These are phyloP conservation scores for Epizoanthus fatuus DNA, from an alignment of 92 coral and sea anemone genomes.

Conservation along the genomic window DNA sequence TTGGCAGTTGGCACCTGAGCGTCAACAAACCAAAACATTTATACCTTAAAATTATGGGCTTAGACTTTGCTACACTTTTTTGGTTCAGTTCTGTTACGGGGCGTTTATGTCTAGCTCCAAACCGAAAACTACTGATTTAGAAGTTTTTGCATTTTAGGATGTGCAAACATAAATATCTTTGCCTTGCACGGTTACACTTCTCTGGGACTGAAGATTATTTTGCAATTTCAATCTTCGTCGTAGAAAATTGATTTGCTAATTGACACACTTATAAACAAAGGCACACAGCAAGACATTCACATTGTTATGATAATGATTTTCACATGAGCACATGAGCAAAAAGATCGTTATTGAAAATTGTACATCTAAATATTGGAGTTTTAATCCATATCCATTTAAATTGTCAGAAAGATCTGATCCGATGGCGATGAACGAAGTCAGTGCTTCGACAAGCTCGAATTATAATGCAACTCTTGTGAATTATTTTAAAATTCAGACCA, in stretches of 20 bases:
- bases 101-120: too few species aligned
- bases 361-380: constrained; percentile 25
- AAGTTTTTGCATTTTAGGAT: too few species aligned
- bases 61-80: too few species aligned
- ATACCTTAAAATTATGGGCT: too few species aligned
- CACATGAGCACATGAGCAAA: constrained; percentile 15
- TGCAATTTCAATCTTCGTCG: background rate
- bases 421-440: background rate
- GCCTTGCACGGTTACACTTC: background rate
- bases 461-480: too few species aligned
- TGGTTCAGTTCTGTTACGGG: too few species aligned
- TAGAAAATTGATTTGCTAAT: constrained; percentile 6
- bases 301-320: background rate
- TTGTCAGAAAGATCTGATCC: constrained; percentile 4
- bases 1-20: too few species aligned
- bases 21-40: too few species aligned
- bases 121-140: too few species aligned
- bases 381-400: background rate
- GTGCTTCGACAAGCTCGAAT: background rate
- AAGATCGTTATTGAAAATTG: constrained; percentile 26
- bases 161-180: background rate
- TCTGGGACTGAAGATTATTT: background rate
- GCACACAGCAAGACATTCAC: constrained; percentile 4
- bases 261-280: background rate
- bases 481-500: too few species aligned